phyloP scores from a whole-genome alignment of 2,113 vertebrate genomes.

The Oryzias curvinotus region DNA sequence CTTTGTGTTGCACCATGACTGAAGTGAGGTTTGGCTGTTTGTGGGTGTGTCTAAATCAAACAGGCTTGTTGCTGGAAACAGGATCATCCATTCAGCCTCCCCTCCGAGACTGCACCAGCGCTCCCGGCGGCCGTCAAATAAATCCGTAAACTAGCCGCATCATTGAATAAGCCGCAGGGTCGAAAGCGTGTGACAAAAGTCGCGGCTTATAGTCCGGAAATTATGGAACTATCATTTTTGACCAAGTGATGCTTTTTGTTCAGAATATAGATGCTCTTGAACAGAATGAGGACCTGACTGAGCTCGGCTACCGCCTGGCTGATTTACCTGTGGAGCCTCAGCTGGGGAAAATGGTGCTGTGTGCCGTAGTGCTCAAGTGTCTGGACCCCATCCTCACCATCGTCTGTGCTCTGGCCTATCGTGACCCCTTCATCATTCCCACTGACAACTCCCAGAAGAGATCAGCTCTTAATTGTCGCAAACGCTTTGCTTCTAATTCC shows the following conservation, averaged over 20 bases:
- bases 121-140: too few species aligned
- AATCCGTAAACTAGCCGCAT: too few species aligned
- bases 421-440: slow-evolving; percentile 91
- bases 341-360: slow-evolving; percentile 97
- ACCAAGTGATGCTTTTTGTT: neutral
- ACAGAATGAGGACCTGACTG: slow-evolving; percentile 89
- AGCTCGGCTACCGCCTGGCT: slow-evolving; percentile 91
- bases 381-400: slow-evolving; percentile 96
- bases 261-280: slow-evolving; percentile 96
- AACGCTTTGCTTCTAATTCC: slow-evolving; percentile 83
- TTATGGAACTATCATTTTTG: too few species aligned
- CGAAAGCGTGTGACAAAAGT: too few species aligned
- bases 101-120: too few species aligned
- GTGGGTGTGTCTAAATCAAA: too few species aligned
- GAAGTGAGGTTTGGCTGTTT: too few species aligned
- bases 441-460: slow-evolving; percentile 85
- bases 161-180: too few species aligned
- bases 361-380: slow-evolving; percentile 90
- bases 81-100: too few species aligned
- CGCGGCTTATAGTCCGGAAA: too few species aligned
- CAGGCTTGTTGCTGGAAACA: too few species aligned
- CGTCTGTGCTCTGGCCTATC: slow-evolving; percentile 89
- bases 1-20: too few species aligned
- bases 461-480: slow-evolving; percentile 85
- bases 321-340: slow-evolving; percentile 93